These are phyloP conservation scores for Hipparchia sbordonii DNA, from an alignment of 2,888 invertebrate genomes.

Conservation along the genomic window DNA sequence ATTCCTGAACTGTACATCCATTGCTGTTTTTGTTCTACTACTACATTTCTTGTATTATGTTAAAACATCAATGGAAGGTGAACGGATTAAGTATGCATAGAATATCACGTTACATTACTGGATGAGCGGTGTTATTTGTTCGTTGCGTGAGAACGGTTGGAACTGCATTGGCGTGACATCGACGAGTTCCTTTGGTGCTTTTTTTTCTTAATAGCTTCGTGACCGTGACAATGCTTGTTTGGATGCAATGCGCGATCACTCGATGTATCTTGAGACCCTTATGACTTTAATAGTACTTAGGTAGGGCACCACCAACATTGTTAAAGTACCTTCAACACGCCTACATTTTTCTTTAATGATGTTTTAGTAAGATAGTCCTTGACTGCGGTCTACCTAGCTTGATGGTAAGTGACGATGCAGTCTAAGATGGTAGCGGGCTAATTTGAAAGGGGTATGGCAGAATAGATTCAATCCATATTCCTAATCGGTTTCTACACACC, in stretches of 20 bases:
- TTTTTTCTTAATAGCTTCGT: slow-evolving; percentile 68
- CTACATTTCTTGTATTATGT: slow-evolving; percentile 31
- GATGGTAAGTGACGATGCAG: too few species aligned
- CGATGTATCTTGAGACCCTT: slow-evolving; percentile 11
- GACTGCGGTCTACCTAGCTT: too few species aligned
- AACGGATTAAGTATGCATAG: slow-evolving; percentile 53
- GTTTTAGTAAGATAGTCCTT: neutral
- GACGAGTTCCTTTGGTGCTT: slow-evolving; percentile 62
- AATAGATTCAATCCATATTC: too few species aligned
- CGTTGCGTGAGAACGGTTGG: slow-evolving; percentile 75
- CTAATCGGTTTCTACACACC: too few species aligned
- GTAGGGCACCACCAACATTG: neutral
- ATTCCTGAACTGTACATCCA: slow-evolving; percentile 47
- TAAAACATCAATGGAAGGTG: slow-evolving; percentile 50
- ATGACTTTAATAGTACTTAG: neutral
- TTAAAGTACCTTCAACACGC: neutral
- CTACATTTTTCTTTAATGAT: neutral
- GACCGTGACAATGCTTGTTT: slow-evolving; percentile 74
- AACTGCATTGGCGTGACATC: slow-evolving; percentile 81
- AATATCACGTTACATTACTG: slow-evolving; percentile 62
- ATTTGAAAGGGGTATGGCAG: too few species aligned
- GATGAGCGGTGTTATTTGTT: slow-evolving; percentile 72
- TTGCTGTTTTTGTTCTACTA: slow-evolving; percentile 47
- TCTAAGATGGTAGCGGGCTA: too few species aligned
- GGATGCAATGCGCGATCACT: slow-evolving; percentile 32